Evolutionary conservation across 2,888 invertebrate genomes (phyloP).

Genomic region (Chymomyza fuscimana): DNA sequence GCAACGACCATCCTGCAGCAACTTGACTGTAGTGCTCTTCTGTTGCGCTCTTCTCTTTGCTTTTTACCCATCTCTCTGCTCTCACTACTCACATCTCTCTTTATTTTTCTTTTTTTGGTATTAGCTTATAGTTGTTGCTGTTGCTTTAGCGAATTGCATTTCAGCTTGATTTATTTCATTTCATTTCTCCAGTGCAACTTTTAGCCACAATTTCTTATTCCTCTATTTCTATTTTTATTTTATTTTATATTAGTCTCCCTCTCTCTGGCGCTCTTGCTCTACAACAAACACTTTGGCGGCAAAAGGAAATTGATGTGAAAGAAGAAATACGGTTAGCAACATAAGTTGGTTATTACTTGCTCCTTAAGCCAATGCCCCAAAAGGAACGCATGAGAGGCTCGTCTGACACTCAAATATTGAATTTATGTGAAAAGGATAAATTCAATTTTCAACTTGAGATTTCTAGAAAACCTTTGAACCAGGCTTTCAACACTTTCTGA

Average conservation of each 20-base stretch:
- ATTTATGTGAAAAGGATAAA: neutral
- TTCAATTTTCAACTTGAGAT: neutral
- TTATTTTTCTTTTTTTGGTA: conserved; percentile 45
- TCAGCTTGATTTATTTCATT: conserved; percentile 72
- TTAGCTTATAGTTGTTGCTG: conserved; percentile 68
- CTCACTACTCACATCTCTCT: conserved; percentile 46
- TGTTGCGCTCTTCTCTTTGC: neutral
- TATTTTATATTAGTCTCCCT: neutral
- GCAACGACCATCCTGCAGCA: neutral
- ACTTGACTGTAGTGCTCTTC: neutral
- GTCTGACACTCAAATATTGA: neutral
- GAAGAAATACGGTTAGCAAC: conserved; percentile 69
- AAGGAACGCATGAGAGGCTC: neutral
- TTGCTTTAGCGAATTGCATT: conserved; percentile 69
- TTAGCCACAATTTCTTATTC: conserved; percentile 26
- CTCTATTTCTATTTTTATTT: neutral
- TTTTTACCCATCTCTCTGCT: conserved; percentile 21
- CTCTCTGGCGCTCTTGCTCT: neutral
- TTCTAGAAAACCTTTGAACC: neutral
- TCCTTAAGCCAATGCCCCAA: conserved; percentile 60
- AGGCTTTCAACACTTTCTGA: neutral
- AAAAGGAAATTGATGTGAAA: conserved; percentile 58
- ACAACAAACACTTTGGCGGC: neutral
- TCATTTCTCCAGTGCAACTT: conserved; percentile 54
- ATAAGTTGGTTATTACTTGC: conserved; percentile 73